These are phyloP conservation scores for Bombus haemorrhoidalis DNA, from an alignment of 1,140 invertebrate species.

Conservation along the genomic window DNA sequence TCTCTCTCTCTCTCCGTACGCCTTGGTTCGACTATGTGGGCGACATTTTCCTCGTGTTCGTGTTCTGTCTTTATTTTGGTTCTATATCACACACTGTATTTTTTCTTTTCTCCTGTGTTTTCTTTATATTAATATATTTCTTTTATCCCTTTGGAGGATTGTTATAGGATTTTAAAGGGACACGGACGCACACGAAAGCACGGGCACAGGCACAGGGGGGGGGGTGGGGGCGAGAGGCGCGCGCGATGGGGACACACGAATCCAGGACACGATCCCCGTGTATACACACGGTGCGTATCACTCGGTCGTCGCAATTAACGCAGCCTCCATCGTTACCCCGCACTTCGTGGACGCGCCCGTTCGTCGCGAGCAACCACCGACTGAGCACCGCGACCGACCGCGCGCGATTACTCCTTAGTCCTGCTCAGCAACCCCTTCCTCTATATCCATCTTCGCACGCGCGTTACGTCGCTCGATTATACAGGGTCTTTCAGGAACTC, in stretches of 20 bases:
- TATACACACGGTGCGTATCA: constrained; percentile 58
- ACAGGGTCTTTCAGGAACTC: background rate
- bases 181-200: constrained; percentile 28
- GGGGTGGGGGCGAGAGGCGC: background rate
- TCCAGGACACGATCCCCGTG: constrained; percentile 48
- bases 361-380: constrained; percentile 60
- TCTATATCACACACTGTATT: background rate
- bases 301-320: constrained; percentile 47
- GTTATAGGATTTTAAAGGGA: background rate
- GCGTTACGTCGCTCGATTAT: constrained; percentile 49
- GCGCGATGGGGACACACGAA: constrained; percentile 38
- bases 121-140: background rate
- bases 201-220: background rate
- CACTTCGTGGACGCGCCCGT: constrained; percentile 57
- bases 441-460: constrained; percentile 21
- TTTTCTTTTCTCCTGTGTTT: background rate
- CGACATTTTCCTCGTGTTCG: constrained; percentile 19
- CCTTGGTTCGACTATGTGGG: constrained; percentile 34
- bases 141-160: background rate
- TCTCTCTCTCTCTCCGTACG: constrained; percentile 40
- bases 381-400: constrained; percentile 59
- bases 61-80: background rate
- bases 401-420: constrained; percentile 34
- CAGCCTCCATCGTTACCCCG: constrained; percentile 57
- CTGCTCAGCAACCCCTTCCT: constrained; percentile 15